Percentiles rank a stretch among this genome's conserved stretches.
phyloP scores from a whole-genome alignment of 2,113 vertebrate species.

The Muscicapa adusta region DNA sequence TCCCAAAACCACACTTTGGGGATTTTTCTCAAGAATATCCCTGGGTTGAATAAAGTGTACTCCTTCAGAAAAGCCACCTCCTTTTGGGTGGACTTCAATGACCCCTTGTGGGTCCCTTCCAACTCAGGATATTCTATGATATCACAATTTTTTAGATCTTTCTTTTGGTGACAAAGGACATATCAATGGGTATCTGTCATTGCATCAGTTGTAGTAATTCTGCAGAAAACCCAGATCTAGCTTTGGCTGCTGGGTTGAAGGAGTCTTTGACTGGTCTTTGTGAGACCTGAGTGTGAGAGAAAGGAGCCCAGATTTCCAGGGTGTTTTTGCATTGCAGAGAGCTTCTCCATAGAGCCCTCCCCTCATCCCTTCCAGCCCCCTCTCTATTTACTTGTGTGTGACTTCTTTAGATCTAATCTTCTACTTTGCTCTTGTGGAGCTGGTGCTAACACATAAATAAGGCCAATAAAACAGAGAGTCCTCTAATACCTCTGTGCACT shows the following conservation, averaged over 20 bases:
- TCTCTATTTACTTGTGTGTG: neutral
- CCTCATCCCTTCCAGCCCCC: neutral
- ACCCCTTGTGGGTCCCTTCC: neutral
- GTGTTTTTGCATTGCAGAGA: neutral
- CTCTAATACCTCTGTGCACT: neutral
- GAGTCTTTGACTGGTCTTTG: neutral
- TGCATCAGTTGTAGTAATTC: neutral
- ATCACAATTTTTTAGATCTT: neutral
- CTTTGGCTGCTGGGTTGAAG: neutral
- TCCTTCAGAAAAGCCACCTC: neutral
- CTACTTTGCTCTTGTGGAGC: neutral
- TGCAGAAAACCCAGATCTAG: rapidly evolving
- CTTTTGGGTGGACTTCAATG: neutral
- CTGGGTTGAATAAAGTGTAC: neutral
- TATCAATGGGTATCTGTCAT: neutral
- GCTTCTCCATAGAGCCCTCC: neutral
- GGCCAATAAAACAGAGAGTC: neutral
- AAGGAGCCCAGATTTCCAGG: neutral
- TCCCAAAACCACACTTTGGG: neutral
- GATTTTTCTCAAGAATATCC: neutral
- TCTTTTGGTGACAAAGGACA: neutral
- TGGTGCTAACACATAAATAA: neutral
- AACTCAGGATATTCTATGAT: neutral
- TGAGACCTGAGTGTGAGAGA: neutral
- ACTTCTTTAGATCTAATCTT: neutral